These are phyloP conservation scores for Callipepla squamata DNA, from an alignment of 2,113 vertebrate species.

Conservation along the genomic window DNA sequence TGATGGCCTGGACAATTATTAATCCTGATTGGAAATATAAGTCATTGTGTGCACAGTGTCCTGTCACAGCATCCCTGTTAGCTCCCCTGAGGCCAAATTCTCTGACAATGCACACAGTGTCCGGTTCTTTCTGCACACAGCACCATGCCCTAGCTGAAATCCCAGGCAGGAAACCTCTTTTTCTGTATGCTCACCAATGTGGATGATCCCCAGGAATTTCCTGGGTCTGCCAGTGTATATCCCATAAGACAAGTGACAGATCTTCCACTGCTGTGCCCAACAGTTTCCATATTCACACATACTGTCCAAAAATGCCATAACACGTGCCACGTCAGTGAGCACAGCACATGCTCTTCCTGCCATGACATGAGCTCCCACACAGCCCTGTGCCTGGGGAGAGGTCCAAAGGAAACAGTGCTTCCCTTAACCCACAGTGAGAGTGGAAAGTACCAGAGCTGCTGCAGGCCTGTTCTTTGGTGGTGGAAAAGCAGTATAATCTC, in stretches of 20 bases:
- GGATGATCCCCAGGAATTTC: slow-evolving; percentile 58
- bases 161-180: slow-evolving; percentile 48
- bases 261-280: background rate
- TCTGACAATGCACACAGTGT: slow-evolving; percentile 56
- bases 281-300: background rate
- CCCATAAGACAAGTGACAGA: background rate
- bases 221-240: background rate
- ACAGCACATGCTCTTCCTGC: background rate
- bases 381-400: background rate
- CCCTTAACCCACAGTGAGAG: background rate
- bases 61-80: slow-evolving; percentile 40
- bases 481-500: background rate
- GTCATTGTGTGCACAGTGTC: slow-evolving; percentile 51
- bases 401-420: background rate
- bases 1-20: slow-evolving; percentile 65
- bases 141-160: background rate
- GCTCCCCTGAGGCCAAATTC: slow-evolving; percentile 58
- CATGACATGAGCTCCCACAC: background rate
- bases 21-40: slow-evolving; percentile 71
- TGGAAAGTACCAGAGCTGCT: background rate
- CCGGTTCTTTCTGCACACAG: slow-evolving; percentile 13
- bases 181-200: slow-evolving; percentile 58
- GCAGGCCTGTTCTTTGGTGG: background rate
- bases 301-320: background rate
- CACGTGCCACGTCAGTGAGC: background rate